These are phyloP conservation scores for Leguminivora glycinivorella DNA, from an alignment of 1,140 invertebrate genomes.

Conservation along the genomic window DNA sequence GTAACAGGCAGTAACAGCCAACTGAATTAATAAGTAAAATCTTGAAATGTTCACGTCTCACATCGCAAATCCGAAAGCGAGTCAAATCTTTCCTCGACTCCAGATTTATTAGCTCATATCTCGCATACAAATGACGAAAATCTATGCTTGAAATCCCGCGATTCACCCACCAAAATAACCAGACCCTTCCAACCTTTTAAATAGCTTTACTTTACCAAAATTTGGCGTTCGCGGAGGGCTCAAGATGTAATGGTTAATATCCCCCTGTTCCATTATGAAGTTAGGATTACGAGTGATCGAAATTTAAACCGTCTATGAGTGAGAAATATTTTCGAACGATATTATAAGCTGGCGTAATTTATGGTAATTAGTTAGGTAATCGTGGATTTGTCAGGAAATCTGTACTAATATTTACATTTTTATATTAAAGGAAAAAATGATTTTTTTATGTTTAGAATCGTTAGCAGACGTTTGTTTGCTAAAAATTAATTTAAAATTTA, in stretches of 20 bases:
- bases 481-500: too few relatives aligned
- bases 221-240: not conserved
- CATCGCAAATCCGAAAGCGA: slow-evolving; percentile 14
- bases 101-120: slow-evolving; percentile 25
- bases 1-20: not conserved
- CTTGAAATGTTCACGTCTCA: slow-evolving; percentile 13
- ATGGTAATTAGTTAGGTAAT: slow-evolving; percentile 26
- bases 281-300: slow-evolving; percentile 27
- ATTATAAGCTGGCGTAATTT: not conserved
- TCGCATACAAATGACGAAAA: slow-evolving; percentile 28
- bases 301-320: slow-evolving; percentile 26
- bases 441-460: too few relatives aligned
- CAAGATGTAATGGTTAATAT: slow-evolving; percentile 19
- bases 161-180: not conserved
- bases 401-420: not conserved
- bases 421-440: too few relatives aligned
- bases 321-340: slow-evolving; percentile 12
- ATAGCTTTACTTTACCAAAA: not conserved
- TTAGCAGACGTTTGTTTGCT: too few relatives aligned
- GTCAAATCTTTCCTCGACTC: slow-evolving; percentile 16
- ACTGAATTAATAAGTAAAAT: slow-evolving; percentile 1
- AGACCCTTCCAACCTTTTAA: slow-evolving; percentile 12
- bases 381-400: not conserved
- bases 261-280: slow-evolving; percentile 25
- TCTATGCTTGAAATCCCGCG: slow-evolving; percentile 27